Evolutionary conservation across 2,888 invertebrate species (phyloP).

Genomic region (Andrena trimmerana): DNA sequence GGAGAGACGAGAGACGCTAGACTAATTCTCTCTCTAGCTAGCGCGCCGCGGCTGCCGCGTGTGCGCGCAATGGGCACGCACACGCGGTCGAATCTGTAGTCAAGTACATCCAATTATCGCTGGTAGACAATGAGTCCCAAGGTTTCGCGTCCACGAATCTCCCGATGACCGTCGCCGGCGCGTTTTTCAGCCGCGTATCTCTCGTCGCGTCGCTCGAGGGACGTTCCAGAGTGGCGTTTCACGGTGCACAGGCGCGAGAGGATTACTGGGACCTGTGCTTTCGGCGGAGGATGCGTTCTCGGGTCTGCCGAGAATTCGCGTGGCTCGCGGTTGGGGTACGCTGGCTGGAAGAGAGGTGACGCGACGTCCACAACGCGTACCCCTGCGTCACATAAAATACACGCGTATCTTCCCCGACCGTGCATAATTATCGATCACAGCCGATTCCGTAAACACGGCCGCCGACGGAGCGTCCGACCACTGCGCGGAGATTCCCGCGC

Average conservation of each 20-base stretch:
- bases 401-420: neutral
- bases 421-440: constrained; percentile 17
- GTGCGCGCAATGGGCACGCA: constrained; percentile 37
- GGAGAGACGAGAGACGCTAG: constrained; percentile 47
- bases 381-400: neutral
- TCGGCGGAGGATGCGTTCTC: too few relatives aligned
- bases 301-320: too few relatives aligned
- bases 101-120: constrained; percentile 69
- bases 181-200: constrained; percentile 33
- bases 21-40: constrained; percentile 59
- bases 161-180: constrained; percentile 55
- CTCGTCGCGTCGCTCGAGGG: neutral
- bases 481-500: constrained; percentile 67
- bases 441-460: constrained; percentile 40
- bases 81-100: constrained; percentile 43
- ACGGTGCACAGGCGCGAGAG: neutral
- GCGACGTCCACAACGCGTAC: too few relatives aligned
- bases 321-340: too few relatives aligned
- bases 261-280: too few relatives aligned
- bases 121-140: constrained; percentile 66
- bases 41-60: constrained; percentile 29
- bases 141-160: constrained; percentile 70
- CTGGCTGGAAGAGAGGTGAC: too few relatives aligned
- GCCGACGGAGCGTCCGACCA: constrained; percentile 24
- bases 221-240: neutral